Conservation (phyloP, 2,888 invertebrate species). For the Phaedon cochleariae region DNA sequence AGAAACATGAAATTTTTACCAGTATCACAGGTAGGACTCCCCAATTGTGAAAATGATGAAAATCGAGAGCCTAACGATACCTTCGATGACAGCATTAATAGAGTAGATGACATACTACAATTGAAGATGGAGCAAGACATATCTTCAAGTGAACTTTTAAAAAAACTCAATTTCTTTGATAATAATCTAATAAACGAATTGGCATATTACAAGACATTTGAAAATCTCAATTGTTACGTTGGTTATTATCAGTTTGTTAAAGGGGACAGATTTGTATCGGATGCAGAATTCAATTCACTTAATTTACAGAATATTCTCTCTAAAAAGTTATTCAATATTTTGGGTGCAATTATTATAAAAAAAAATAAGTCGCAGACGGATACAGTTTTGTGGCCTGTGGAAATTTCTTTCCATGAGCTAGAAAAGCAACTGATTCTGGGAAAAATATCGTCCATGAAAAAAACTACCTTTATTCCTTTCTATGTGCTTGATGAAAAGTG, state of each 20-base stretch:
- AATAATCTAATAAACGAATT: neutral
- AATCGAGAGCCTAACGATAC: too few relatives aligned
- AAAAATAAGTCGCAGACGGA: conserved; percentile 1
- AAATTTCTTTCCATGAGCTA: too few relatives aligned
- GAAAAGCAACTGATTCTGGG: too few relatives aligned
- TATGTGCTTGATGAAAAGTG: too few relatives aligned
- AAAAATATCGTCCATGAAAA: too few relatives aligned
- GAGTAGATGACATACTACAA: neutral
- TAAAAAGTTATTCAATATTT: neutral
- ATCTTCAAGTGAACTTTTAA: neutral
- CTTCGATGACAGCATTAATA: too few relatives aligned
- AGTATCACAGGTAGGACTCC: too few relatives aligned
- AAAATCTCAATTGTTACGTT: neutral
- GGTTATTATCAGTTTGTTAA: neutral
- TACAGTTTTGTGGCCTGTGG: neutral
- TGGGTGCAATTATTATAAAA: neutral
- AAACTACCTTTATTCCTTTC: too few relatives aligned
- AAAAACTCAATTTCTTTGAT: neutral
- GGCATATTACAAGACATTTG: neutral
- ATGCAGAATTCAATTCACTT: too few relatives aligned
- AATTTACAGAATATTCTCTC: too few relatives aligned
- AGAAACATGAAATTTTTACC: neutral
- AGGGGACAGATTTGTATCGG: neutral
- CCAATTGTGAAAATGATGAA: too few relatives aligned
- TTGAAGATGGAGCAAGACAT: neutral